Evolutionary conservation across 2,888 invertebrate genomes (phyloP).

Genomic region (Ernsta delagoae): DNA sequence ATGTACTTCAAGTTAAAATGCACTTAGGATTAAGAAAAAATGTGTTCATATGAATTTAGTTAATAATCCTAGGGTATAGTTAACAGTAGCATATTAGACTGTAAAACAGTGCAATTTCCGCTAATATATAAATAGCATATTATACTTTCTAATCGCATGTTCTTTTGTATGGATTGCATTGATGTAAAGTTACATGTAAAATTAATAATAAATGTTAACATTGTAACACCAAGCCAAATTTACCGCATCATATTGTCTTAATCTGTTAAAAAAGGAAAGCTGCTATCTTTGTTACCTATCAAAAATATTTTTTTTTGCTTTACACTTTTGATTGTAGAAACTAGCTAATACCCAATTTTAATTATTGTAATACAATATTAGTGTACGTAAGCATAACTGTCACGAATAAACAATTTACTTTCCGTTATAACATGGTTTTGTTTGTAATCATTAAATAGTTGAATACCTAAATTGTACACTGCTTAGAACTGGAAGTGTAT

Average conservation of each 20-base stretch:
- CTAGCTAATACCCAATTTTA: constrained; percentile 43
- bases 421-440: constrained; percentile 46
- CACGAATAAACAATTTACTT: constrained; percentile 70
- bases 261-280: constrained; percentile 14
- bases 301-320: constrained; percentile 23
- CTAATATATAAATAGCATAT: constrained; percentile 39
- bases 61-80: constrained; percentile 67
- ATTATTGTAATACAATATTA: constrained; percentile 44
- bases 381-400: constrained; percentile 44
- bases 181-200: too few relatives aligned
- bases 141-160: constrained; percentile 16
- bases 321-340: constrained; percentile 41
- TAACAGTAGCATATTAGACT: constrained; percentile 70
- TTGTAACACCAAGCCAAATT: constrained; percentile 15
- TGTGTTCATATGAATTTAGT: constrained; percentile 84
- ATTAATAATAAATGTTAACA: too few relatives aligned
- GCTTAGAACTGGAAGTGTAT: too few relatives aligned
- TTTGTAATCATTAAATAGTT: constrained; percentile 15
- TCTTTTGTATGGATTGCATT: constrained; percentile 9
- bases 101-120: constrained; percentile 75
- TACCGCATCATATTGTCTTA: not conserved
- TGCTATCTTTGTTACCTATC: constrained; percentile 39
- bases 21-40: constrained; percentile 79
- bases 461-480: too few relatives aligned
- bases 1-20: constrained; percentile 65